phyloP scores from a whole-genome alignment of 2,113 vertebrate genomes.

The Brienomyrus brachyistius region DNA sequence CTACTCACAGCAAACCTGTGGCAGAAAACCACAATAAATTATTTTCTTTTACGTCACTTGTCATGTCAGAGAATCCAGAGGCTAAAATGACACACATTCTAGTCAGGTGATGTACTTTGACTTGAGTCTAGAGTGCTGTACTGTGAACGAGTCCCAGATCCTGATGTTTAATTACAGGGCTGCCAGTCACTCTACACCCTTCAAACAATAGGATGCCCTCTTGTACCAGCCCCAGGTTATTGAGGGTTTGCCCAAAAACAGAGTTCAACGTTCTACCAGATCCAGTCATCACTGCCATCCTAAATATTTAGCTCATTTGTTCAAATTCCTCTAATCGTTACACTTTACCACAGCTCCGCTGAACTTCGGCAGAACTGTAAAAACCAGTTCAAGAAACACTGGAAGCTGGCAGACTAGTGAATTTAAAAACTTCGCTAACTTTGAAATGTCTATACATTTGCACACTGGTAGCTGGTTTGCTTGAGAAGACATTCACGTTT shows the following conservation, averaged over 20 bases:
- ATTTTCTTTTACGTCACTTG: neutral
- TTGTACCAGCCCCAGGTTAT: neutral
- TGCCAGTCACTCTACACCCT: neutral
- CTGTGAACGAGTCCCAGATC: neutral
- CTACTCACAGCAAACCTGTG: neutral
- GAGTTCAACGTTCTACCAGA: constrained; percentile 26
- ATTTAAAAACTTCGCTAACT: neutral
- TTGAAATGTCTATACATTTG: neutral
- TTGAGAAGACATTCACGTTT: neutral
- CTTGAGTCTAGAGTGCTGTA: neutral
- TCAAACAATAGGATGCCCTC: constrained; percentile 1
- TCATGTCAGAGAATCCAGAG: neutral
- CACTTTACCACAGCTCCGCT: constrained; percentile 19
- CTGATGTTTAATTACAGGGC: neutral
- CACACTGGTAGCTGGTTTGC: neutral
- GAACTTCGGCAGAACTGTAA: neutral
- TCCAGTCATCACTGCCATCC: constrained; percentile 53
- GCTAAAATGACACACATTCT: neutral
- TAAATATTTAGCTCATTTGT: constrained; percentile 58
- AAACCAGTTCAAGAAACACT: neutral
- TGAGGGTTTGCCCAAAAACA: constrained; percentile 22
- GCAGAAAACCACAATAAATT: neutral
- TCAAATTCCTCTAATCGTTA: constrained; percentile 25
- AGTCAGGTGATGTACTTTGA: neutral
- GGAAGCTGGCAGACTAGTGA: neutral